phyloP scores from a whole-genome alignment of 2,113 vertebrate species.

The Chionis minor region DNA sequence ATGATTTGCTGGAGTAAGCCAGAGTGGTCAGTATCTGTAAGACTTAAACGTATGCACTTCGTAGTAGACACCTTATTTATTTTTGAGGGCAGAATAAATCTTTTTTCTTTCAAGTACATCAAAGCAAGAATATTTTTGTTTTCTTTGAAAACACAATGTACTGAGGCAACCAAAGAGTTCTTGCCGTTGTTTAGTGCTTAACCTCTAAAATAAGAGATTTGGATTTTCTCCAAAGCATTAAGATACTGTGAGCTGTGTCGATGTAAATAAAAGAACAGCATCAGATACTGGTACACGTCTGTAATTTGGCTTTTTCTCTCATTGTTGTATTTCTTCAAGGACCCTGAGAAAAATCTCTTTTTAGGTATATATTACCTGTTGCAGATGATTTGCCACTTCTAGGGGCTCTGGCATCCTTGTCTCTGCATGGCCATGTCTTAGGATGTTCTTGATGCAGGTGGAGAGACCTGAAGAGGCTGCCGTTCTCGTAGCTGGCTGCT shows the following conservation, averaged over 20 bases:
- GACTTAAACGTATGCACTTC: neutral
- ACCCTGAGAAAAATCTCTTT: neutral
- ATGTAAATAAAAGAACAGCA: neutral
- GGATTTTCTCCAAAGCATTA: neutral
- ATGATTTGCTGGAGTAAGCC: neutral
- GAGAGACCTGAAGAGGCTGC: neutral
- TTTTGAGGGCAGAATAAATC: neutral
- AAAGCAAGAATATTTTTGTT: neutral
- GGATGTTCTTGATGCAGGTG: neutral
- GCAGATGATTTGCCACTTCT: neutral
- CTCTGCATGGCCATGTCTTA: neutral
- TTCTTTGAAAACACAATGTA: neutral
- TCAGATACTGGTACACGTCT: neutral
- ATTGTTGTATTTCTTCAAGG: neutral
- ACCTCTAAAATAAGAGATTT: neutral
- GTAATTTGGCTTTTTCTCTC: neutral
- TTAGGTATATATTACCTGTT: neutral
- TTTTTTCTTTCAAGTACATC: neutral
- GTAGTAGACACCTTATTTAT: neutral
- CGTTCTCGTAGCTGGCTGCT: neutral
- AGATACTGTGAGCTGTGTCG: neutral
- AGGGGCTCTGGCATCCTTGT: neutral
- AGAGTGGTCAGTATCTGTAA: neutral
- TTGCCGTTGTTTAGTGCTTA: neutral
- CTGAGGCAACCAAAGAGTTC: neutral